A percentile compares a stretch with the other conserved stretches of the same genome.
These are phyloP conservation scores for Melanotaenia duboulayi DNA, from an alignment of 2,113 vertebrate genomes.

Conservation along the genomic window DNA sequence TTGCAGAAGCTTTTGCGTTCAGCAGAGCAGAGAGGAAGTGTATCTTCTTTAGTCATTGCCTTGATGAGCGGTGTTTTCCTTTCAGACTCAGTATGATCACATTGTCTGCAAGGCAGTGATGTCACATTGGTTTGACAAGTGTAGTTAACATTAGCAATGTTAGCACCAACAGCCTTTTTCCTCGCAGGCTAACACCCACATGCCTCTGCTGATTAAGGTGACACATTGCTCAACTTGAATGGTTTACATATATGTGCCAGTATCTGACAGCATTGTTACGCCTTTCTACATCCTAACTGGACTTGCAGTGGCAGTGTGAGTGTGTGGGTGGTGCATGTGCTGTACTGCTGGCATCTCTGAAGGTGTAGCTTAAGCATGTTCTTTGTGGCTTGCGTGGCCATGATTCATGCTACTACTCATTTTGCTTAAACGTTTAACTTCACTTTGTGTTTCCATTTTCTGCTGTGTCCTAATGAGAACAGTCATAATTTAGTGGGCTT, in stretches of 20 bases:
- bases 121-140: background rate
- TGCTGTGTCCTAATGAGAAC: too few species aligned
- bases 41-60: background rate
- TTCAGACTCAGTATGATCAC: background rate
- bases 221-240: background rate
- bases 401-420: too few species aligned
- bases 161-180: too few species aligned
- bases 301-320: background rate
- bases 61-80: background rate
- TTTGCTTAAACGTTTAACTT: too few species aligned
- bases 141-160: background rate
- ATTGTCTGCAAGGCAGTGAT: background rate
- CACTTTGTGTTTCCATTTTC: too few species aligned
- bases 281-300: background rate
- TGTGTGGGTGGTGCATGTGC: background rate
- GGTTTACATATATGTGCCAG: background rate
- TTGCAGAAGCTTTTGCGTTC: background rate
- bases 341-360: background rate
- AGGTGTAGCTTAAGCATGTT: too few species aligned
- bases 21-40: background rate
- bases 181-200: background rate
- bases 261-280: background rate
- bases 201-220: background rate
- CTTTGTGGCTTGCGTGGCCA: too few species aligned
- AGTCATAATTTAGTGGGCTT: too few species aligned